Conservation (phyloP, 2,113 vertebrate genomes). For the Lagenorhynchus albirostris region DNA sequence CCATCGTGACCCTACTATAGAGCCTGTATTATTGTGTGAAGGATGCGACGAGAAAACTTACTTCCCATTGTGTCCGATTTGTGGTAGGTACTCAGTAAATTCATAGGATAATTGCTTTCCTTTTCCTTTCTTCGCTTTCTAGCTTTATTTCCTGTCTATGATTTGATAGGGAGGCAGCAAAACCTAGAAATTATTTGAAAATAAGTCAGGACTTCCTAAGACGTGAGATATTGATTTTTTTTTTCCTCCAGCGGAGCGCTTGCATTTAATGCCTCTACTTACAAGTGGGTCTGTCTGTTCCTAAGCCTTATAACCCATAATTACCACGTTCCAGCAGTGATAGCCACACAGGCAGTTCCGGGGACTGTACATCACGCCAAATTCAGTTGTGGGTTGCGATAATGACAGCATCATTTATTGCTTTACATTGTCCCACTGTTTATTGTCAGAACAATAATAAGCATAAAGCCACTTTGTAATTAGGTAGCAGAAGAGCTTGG, state of each 20-base stretch:
- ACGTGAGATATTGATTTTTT: neutral
- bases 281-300: neutral
- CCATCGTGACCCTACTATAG: too few relatives aligned
- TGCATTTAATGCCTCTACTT: neutral
- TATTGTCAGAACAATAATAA: constrained; percentile 62
- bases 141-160: neutral
- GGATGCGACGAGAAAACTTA: neutral
- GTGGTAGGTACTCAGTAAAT: neutral
- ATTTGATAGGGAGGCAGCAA: neutral
- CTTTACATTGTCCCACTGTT: constrained; percentile 56
- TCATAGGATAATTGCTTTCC: neutral
- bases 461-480: constrained; percentile 50
- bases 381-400: neutral
- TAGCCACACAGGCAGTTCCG: neutral
- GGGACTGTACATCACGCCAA: neutral
- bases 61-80: neutral
- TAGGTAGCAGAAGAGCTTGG: constrained; percentile 47
- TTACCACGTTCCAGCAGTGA: neutral
- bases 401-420: constrained; percentile 9
- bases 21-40: neutral
- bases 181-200: neutral
- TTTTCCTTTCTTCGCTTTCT: neutral
- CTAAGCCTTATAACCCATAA: neutral
- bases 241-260: neutral
- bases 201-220: neutral